phyloP scores from a whole-genome alignment of 2,113 vertebrate genomes.

The Jacana jacana region DNA sequence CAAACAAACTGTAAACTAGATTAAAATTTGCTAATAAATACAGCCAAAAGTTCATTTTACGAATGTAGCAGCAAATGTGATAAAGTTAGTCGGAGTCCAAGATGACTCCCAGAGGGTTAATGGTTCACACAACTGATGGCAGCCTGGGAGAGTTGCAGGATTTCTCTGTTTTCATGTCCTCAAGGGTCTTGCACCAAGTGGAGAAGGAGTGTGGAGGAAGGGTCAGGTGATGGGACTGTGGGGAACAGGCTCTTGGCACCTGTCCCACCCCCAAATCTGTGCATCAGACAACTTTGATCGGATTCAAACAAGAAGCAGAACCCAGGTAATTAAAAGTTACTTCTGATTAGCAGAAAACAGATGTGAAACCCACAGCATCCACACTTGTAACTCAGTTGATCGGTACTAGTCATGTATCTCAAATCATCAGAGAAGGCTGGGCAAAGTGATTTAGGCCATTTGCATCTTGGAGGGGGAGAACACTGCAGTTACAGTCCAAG shows the following conservation, averaged over 20 bases:
- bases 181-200: constrained; percentile 72
- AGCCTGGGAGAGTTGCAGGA: constrained; percentile 72
- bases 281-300: constrained; percentile 68
- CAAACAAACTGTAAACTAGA: constrained; percentile 66
- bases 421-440: constrained; percentile 25
- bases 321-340: constrained; percentile 61
- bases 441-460: constrained; percentile 53
- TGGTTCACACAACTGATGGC: constrained; percentile 68
- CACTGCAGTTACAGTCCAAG: constrained; percentile 7
- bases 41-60: constrained; percentile 73
- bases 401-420: not conserved
- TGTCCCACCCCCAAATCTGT: constrained; percentile 48
- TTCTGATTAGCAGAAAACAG: constrained; percentile 76
- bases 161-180: constrained; percentile 69
- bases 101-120: constrained; percentile 66
- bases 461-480: constrained; percentile 50
- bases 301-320: constrained; percentile 66
- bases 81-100: constrained; percentile 66
- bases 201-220: constrained; percentile 63
- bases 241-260: constrained; percentile 51
- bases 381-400: constrained; percentile 34
- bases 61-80: constrained; percentile 79
- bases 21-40: constrained; percentile 74
- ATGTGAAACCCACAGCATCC: constrained; percentile 82
- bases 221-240: constrained; percentile 37